Conservation (phyloP, 2,888 invertebrate genomes). For the Campoplex capitator region DNA sequence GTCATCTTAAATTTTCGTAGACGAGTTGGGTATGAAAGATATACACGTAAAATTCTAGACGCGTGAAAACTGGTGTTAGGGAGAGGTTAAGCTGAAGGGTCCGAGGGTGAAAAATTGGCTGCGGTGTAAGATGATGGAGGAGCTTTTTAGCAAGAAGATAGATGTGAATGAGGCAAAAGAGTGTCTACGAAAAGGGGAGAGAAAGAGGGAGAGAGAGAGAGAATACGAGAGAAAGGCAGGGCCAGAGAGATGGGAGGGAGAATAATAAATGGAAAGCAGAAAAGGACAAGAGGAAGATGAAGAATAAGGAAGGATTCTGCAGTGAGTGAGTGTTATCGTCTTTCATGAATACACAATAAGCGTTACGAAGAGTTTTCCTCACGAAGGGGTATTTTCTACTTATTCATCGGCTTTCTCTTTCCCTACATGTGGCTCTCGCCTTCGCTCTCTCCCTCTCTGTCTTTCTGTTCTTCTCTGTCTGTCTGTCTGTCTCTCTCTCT, state of each 20-base stretch:
- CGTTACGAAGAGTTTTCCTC: slow-evolving; percentile 30
- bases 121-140: slow-evolving; percentile 33
- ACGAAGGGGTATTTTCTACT: slow-evolving; percentile 43
- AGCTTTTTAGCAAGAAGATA: slow-evolving; percentile 21
- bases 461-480: not conserved
- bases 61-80: slow-evolving; percentile 21
- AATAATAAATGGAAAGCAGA: slow-evolving; percentile 60
- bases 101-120: slow-evolving; percentile 56
- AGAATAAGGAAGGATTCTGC: slow-evolving; percentile 63
- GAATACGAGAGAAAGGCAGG: slow-evolving; percentile 21
- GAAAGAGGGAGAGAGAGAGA: slow-evolving; percentile 38
- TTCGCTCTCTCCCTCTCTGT: not conserved
- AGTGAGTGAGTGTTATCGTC: slow-evolving; percentile 65
- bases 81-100: slow-evolving; percentile 30
- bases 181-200: slow-evolving; percentile 5
- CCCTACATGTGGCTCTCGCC: not conserved
- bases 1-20: not conserved
- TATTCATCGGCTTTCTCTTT: not conserved
- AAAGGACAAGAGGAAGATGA: slow-evolving; percentile 41
- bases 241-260: not conserved
- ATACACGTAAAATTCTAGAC: slow-evolving; percentile 12
- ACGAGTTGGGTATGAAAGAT: not conserved
- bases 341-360: slow-evolving; percentile 55
- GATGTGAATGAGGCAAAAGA: not conserved
- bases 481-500: not conserved